A percentile compares a stretch with the other conserved stretches of the same genome.
phyloP scores from a whole-genome alignment of 92 coral and sea anemone species.

The Palythoa heliodiscus region DNA sequence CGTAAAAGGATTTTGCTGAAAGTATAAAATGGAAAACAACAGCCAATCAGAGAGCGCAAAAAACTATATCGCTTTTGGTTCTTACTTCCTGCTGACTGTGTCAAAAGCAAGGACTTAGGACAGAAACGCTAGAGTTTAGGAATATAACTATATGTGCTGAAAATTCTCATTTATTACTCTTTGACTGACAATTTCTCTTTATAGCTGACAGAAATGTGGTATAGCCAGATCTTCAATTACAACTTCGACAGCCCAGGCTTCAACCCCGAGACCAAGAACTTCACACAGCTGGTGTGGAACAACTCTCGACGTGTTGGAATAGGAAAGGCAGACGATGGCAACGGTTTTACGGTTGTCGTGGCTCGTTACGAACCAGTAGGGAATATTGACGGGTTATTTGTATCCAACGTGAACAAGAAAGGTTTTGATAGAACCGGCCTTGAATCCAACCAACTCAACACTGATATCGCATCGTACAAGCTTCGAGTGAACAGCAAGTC shows the following conservation, averaged over 20 bases:
- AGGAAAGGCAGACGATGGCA: constrained; percentile 79
- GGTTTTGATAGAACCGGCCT: constrained; percentile 74
- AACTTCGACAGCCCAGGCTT: constrained; percentile 88
- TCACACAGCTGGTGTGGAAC: constrained; percentile 93
- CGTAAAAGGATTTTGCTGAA: no score
- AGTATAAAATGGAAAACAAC: no score
- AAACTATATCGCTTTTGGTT: no score
- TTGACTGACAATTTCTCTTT: neutral
- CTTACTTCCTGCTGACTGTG: no score
- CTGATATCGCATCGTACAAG: constrained; percentile 61
- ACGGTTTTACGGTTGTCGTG: constrained; percentile 82
- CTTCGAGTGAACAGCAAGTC: constrained; percentile 66
- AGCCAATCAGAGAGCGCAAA: no score
- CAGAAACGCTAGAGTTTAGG: neutral
- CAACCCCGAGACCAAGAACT: constrained; percentile 73
- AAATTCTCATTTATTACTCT: neutral
- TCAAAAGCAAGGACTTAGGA: neutral
- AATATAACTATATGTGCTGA: neutral
- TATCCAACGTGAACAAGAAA: constrained; percentile 72
- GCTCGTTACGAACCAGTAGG: constrained; percentile 98
- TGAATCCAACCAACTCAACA: constrained; percentile 71
- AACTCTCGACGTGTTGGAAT: constrained; percentile 85
- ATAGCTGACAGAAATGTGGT: constrained; percentile 92
- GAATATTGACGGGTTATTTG: constrained; percentile 90
- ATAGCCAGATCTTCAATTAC: constrained; percentile 81